Evolutionary conservation across 2,113 vertebrate species (phyloP), one percentile per base, ranked within the genome.

Genomic region (Lanius collurio): DNA sequence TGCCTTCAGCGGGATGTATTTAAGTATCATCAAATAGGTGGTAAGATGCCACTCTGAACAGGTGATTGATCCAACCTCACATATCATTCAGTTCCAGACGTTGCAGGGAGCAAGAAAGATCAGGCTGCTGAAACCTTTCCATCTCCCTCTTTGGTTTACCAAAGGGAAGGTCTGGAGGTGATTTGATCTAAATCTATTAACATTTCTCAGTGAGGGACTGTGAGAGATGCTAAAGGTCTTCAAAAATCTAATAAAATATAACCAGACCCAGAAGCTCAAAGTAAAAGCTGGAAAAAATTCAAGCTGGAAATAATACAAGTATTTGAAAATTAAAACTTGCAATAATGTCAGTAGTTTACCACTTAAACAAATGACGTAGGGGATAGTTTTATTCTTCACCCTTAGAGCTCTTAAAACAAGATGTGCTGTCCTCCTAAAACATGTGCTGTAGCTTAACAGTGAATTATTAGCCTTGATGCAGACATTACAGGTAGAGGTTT

Each of bases 401-500:
- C 79, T 64, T 65, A 27, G 60, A 88, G 69, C 65, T 77, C 79
- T 94, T 93, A 64, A 83, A 88, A 74, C 52, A 93, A 95, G 73
- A 94, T 75, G 49, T 92, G 41, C 52, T 83, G 56, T 86, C 47
- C 15, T 52, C 46, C 60, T 86, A 73, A 92, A 94, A 86, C 37
- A 83, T 11, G 56, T 86, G 47, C 76, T 93, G 59, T 52, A 68
- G 15, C 56, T 84, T 75, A 78, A 64, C 47, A 74, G 47, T 92
- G 94, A 95, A 86, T 94, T 93, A 94, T 94, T 92, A 94, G 64
- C 76, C 60, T 81, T 70, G 69, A 71, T 89, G 79, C 68, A 96
- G 93, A 90, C 52, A 56, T 94, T 94, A 93, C 17, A 4, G 81
- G 73, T 93, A 90, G 73, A 83, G 76, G n/a, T 90, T 79, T 94